Percentiles rank a stretch among this genome's conserved stretches.
These are phyloP conservation scores for Euphonia xanthogaster DNA, from an alignment of 2,797 vertebrate species.

Conservation along the genomic window DNA sequence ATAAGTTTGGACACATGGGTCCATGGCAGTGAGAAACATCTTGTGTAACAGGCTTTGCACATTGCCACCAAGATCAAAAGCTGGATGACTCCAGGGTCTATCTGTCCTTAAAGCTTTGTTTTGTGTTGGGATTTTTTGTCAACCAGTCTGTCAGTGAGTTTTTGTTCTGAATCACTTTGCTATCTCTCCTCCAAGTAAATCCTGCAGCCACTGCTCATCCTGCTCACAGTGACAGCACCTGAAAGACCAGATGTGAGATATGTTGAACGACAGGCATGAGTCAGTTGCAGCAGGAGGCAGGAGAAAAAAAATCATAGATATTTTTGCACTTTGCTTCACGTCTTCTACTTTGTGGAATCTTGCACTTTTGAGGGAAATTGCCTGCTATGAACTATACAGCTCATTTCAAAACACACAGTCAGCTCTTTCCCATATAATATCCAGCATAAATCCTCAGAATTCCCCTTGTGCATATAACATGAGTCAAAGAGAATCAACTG, in stretches of 20 bases:
- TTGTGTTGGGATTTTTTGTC: background rate
- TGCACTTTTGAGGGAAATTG: background rate
- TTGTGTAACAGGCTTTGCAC: background rate
- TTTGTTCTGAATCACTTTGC: background rate
- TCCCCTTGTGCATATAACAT: background rate
- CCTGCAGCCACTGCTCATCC: background rate
- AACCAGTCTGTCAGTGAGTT: background rate
- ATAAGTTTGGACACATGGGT: background rate
- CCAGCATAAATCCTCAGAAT: background rate
- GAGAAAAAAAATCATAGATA: background rate
- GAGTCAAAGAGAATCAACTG: background rate
- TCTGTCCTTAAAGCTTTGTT: background rate
- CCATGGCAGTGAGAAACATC: background rate
- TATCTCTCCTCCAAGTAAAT: background rate
- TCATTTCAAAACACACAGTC: background rate
- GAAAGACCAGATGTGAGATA: background rate
- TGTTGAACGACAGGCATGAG: background rate
- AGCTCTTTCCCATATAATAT: background rate
- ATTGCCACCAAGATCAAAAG: background rate
- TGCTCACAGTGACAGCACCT: background rate
- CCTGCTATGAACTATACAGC: background rate
- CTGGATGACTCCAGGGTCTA: background rate
- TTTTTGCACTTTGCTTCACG: background rate
- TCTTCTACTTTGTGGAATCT: background rate
- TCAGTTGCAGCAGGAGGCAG: background rate